Evolutionary conservation across 2,888 invertebrate genomes (phyloP).

Genomic region (Melanostoma scalare): DNA sequence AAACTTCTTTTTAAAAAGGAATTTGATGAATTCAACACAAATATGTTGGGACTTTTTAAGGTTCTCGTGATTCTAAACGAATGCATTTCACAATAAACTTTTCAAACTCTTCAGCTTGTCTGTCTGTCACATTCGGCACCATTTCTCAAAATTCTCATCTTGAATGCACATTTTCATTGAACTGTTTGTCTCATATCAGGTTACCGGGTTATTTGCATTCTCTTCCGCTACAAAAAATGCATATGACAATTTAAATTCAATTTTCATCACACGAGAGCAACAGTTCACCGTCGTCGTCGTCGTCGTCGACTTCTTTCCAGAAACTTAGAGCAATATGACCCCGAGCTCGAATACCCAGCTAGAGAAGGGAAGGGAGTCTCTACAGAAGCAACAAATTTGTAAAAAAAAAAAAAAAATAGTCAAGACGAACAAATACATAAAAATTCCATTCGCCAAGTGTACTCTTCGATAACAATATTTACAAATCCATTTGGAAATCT

Average conservation of each 20-base stretch:
- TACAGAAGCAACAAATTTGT: not conserved
- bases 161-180: not conserved
- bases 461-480: constrained; percentile 62
- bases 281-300: constrained; percentile 28
- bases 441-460: constrained; percentile 51
- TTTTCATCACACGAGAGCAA: constrained; percentile 35
- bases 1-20: too few species aligned
- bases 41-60: too few species aligned
- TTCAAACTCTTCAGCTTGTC: too few species aligned
- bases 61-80: too few species aligned
- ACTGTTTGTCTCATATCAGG: constrained; percentile 3
- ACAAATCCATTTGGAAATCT: constrained; percentile 69
- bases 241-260: constrained; percentile 41
- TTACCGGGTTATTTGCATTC: constrained; percentile 22
- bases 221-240: constrained; percentile 1
- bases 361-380: not conserved
- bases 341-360: not conserved
- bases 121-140: too few species aligned
- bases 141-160: too few species aligned
- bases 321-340: not conserved
- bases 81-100: too few species aligned
- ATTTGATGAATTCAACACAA: too few species aligned
- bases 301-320: constrained; percentile 15
- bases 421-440: constrained; percentile 8
- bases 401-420: constrained; percentile 23